Conservation (phyloP, 1,140 invertebrate genomes). For the Panagrolaimus sp. region DNA sequence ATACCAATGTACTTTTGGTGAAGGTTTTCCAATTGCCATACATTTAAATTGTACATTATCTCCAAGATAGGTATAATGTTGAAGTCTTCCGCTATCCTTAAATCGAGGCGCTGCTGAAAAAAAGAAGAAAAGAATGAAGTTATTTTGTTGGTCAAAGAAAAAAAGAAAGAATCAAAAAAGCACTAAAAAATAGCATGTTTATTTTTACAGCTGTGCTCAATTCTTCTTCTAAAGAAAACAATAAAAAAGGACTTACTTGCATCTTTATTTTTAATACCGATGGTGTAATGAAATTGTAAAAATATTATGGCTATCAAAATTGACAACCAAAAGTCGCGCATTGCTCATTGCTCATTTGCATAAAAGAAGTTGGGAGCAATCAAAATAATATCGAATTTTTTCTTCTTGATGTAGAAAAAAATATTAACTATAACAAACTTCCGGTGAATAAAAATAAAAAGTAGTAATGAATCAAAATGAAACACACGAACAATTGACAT, state of each 20-base stretch:
- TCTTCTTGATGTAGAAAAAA: too few relatives aligned
- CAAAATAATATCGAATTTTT: too few relatives aligned
- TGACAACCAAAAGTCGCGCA: background rate
- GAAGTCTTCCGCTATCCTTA: background rate
- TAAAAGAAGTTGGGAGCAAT: background rate
- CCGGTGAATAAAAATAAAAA: too few relatives aligned
- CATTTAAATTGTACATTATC: conserved; percentile 44
- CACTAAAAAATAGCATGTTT: too few relatives aligned
- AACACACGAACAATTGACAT: too few relatives aligned
- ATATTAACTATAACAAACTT: too few relatives aligned
- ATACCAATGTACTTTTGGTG: conserved; percentile 48
- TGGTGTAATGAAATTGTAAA: background rate
- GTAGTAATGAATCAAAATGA: too few relatives aligned
- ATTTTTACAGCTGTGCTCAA: too few relatives aligned
- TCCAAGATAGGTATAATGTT: conserved; percentile 29
- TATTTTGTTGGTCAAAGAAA: background rate
- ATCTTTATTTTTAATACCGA: background rate
- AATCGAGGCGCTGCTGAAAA: background rate
- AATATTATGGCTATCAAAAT: background rate
- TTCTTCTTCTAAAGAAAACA: background rate
- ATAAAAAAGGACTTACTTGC: background rate
- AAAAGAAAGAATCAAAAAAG: too few relatives aligned
- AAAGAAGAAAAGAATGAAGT: background rate
- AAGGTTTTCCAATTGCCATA: conserved; percentile 40
- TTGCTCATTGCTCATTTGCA: conserved; percentile 6